A percentile compares a stretch with the other conserved stretches of the same genome.
Evolutionary conservation across 1,140 invertebrate species (phyloP).

Genomic region (Nilaparvata lugens): DNA sequence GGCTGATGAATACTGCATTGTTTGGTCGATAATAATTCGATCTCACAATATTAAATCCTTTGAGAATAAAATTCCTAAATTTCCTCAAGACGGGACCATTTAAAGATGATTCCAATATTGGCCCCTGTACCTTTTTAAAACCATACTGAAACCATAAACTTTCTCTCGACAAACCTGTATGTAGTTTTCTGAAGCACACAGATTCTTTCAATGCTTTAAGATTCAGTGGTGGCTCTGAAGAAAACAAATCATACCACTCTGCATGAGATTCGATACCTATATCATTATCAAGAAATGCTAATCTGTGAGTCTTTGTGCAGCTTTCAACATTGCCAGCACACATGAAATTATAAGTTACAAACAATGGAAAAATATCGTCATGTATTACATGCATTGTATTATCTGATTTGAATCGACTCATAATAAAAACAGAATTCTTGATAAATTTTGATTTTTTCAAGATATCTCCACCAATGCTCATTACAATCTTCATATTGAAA

Average conservation of each 20-base stretch:
- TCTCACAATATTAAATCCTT: constrained; percentile 10
- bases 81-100: constrained; percentile 14
- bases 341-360: constrained; percentile 33
- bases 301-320: constrained; percentile 20
- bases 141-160: constrained; percentile 46
- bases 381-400: constrained; percentile 50
- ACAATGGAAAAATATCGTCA: constrained; percentile 45
- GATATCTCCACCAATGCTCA: not conserved
- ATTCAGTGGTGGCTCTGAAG: constrained; percentile 12
- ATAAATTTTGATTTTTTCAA: constrained; percentile 3
- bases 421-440: constrained; percentile 14
- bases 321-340: constrained; percentile 28
- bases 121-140: constrained; percentile 38
- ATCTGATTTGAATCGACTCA: constrained; percentile 41
- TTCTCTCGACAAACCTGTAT: constrained; percentile 35
- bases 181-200: constrained; percentile 35
- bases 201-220: constrained; percentile 11
- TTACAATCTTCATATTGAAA: constrained; percentile 21
- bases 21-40: not conserved
- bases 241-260: constrained; percentile 25
- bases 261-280: constrained; percentile 13
- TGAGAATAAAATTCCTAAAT: constrained; percentile 24
- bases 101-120: constrained; percentile 21
- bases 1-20: constrained; percentile 32
- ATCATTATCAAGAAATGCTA: constrained; percentile 24